These are phyloP conservation scores for Pangasius krempfi DNA, from an alignment of 2,797 vertebrate species.

Conservation along the genomic window DNA sequence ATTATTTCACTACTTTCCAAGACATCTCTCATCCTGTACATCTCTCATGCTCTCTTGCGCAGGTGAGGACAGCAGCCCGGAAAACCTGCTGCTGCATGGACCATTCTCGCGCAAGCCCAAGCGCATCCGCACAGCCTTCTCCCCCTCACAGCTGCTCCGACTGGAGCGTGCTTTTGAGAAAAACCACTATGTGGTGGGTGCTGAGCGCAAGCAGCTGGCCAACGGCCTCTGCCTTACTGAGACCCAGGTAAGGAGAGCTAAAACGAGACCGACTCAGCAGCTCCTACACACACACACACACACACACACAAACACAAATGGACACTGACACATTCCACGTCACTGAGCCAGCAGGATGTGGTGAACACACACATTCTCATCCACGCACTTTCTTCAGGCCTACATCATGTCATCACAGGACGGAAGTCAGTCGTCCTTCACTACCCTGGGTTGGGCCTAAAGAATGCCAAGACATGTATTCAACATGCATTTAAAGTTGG, in stretches of 20 bases:
- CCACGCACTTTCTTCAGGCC: slow-evolving; percentile 5
- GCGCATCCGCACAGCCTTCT: slow-evolving; percentile 66
- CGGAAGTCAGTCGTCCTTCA: slow-evolving; percentile 63
- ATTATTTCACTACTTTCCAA: background rate
- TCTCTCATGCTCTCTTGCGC: slow-evolving; percentile 6
- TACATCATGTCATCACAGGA: slow-evolving; percentile 45
- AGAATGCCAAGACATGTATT: slow-evolving; percentile 56
- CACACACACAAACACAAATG: background rate
- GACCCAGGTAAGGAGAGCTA: slow-evolving; percentile 65
- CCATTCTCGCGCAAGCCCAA: slow-evolving; percentile 68
- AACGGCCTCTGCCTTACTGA: slow-evolving; percentile 68
- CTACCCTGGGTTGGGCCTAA: slow-evolving; percentile 51
- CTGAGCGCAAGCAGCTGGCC: slow-evolving; percentile 69
- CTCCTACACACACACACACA: background rate
- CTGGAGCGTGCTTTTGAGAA: slow-evolving; percentile 69
- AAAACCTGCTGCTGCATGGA: slow-evolving; percentile 60
- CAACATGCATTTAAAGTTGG: slow-evolving; percentile 54
- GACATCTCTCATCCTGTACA: background rate
- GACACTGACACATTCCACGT: slow-evolving; percentile 34
- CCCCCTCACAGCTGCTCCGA: slow-evolving; percentile 65
- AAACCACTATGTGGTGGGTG: slow-evolving; percentile 71
- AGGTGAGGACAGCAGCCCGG: slow-evolving; percentile 70
- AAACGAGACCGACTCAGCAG: background rate
- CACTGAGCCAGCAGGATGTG: slow-evolving; percentile 43
- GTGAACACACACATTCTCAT: slow-evolving; percentile 57